These are phyloP conservation scores for Pentalonia nigronervosa DNA, from an alignment of 1,140 invertebrate species.

Conservation along the genomic window DNA sequence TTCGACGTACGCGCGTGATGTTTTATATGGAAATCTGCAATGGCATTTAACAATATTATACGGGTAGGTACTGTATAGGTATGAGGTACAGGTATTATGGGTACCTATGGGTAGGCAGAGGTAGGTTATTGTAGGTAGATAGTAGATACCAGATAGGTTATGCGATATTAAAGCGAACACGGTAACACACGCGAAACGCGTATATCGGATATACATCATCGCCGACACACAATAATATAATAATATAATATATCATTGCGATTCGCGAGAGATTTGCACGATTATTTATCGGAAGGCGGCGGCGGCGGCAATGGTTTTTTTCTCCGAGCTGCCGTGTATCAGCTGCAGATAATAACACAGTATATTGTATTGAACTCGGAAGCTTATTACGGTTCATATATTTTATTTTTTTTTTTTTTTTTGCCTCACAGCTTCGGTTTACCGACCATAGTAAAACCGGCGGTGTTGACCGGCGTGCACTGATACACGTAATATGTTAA, in stretches of 20 bases:
- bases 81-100: neutral
- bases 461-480: neutral
- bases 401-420: neutral
- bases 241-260: neutral
- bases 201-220: neutral
- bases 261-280: neutral
- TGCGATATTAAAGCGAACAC: neutral
- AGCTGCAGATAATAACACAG: neutral
- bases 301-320: neutral
- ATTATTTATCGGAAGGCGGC: neutral
- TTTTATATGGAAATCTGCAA: neutral
- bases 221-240: neutral
- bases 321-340: neutral
- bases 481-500: neutral
- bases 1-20: neutral
- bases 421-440: neutral
- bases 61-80: neutral
- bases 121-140: neutral
- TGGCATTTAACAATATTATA: neutral
- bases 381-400: neutral
- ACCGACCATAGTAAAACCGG: neutral
- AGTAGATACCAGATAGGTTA: conserved; percentile 1
- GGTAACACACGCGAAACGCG: neutral
- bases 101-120: neutral
- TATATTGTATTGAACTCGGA: neutral